phyloP scores from a whole-genome alignment of 2,797 vertebrate genomes.

The Limnodromus scolopaceus region DNA sequence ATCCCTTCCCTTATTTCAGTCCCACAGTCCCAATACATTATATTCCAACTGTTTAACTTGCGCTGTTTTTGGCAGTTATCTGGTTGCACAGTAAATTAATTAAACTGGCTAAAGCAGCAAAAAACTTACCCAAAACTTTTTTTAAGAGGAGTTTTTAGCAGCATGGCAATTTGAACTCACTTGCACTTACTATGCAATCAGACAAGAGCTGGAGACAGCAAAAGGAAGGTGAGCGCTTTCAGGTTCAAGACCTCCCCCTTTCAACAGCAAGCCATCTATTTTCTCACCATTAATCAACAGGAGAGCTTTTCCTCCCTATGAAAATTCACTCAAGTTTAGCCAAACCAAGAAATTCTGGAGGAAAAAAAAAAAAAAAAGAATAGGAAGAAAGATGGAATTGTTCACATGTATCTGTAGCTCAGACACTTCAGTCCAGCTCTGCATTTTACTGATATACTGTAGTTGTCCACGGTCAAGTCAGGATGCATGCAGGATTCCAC shows the following conservation, averaged over 20 bases:
- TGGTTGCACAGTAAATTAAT: not conserved
- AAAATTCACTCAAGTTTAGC: conserved; percentile 3
- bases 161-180: not conserved
- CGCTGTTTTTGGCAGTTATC: not conserved
- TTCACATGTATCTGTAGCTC: not conserved
- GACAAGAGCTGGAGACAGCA: not conserved
- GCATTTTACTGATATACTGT: not conserved
- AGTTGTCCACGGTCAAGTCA: not conserved
- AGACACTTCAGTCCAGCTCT: not conserved
- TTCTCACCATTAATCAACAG: not conserved
- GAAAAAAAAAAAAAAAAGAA: not conserved
- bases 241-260: not conserved
- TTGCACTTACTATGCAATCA: not conserved
- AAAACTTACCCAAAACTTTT: not conserved
- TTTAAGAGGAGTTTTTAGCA: not conserved
- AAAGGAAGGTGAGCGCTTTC: not conserved
- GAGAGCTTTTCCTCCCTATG: not conserved
- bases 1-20: not conserved
- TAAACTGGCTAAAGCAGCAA: not conserved
- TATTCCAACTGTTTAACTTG: not conserved
- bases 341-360: not conserved
- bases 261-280: not conserved
- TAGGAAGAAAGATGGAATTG: not conserved
- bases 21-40: not conserved
- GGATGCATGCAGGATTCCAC: not conserved